Percentiles rank a stretch among this genome's conserved stretches.
These are phyloP conservation scores for Syngnathus acus DNA, from an alignment of 2,797 vertebrate species.

Conservation along the genomic window DNA sequence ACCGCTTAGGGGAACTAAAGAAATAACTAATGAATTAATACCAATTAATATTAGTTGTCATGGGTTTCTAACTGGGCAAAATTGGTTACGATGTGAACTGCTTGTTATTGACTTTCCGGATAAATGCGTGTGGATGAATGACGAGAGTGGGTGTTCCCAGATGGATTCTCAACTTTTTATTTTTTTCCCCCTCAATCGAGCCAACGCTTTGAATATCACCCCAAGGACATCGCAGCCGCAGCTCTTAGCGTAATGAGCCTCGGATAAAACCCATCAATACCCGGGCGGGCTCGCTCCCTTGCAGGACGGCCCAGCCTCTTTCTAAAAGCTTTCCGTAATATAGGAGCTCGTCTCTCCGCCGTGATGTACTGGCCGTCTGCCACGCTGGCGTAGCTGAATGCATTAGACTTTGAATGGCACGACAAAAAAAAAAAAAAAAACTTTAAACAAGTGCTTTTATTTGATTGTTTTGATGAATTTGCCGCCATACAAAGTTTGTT, in stretches of 20 bases:
- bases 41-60: background rate
- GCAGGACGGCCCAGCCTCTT: slow-evolving; percentile 42
- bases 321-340: slow-evolving; percentile 77
- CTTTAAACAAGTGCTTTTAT: background rate
- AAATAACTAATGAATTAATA: background rate
- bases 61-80: background rate
- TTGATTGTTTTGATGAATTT: background rate
- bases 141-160: background rate
- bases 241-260: slow-evolving; percentile 77
- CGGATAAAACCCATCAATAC: slow-evolving; percentile 75
- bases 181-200: slow-evolving; percentile 17
- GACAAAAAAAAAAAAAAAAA: slow-evolving; percentile 17
- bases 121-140: background rate
- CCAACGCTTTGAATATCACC: slow-evolving; percentile 57
- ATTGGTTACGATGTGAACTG: background rate
- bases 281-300: slow-evolving; percentile 53
- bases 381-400: slow-evolving; percentile 43
- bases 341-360: slow-evolving; percentile 33
- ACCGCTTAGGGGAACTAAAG: background rate
- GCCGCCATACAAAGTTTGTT: background rate
- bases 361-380: slow-evolving; percentile 63
- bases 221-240: slow-evolving; percentile 65
- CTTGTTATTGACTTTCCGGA: background rate
- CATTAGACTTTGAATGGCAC: slow-evolving; percentile 41
- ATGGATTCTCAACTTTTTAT: background rate